Base-by-base conservation (phyloP, 2,797 vertebrate species). In the Pogoniulus pusillus region DNA sequence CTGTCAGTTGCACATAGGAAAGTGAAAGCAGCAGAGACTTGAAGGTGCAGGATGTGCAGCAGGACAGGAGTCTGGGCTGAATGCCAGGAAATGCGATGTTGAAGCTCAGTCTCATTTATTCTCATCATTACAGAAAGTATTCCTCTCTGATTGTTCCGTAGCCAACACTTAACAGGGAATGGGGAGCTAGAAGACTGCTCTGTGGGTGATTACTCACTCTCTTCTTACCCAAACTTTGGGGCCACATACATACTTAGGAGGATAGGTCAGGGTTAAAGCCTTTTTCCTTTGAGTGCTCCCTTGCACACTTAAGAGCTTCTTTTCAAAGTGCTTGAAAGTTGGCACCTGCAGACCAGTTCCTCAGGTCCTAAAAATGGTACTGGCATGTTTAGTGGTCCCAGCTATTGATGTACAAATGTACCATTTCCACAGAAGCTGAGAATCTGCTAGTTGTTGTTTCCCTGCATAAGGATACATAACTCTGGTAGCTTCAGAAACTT, bases 1-100 rank as follows among this genome's bases (percentile, higher is more conserved):
- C 91, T 94, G 72, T 14, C 84, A 83, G 6, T 45, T 94, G 91
- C 65, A 91, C 81, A 88, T 22, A 87, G 88, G 87, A 89, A 84
- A 87, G 76, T 81, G 85, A 85, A 89, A 93, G 45, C 14, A 2
- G 10, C 60, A 51, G 91, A 69, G 58, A 49, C 45, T 34, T 57
- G 2, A 6, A 85, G 29, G 49, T 4, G 2, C 64, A 53, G 76
- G 85, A 45, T 81, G 58, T 43, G 34, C 51, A 54, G 57, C 32
- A 71, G 79, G 12, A 63, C 1, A 3, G 29, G 26, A 39, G 5
- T 60, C 85, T 49, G 49, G 35, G 79, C 74, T 94, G 58, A 58
- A 57, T 91, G 90, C 72, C 71, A 73, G 12, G 47, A 59, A 73
- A 78, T 41, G 74, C 3, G 20, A 16, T 81, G 59, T 9, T 92